These are phyloP conservation scores for Bothrops jararaca DNA, from an alignment of 2,113 vertebrate species.

Conservation along the genomic window DNA sequence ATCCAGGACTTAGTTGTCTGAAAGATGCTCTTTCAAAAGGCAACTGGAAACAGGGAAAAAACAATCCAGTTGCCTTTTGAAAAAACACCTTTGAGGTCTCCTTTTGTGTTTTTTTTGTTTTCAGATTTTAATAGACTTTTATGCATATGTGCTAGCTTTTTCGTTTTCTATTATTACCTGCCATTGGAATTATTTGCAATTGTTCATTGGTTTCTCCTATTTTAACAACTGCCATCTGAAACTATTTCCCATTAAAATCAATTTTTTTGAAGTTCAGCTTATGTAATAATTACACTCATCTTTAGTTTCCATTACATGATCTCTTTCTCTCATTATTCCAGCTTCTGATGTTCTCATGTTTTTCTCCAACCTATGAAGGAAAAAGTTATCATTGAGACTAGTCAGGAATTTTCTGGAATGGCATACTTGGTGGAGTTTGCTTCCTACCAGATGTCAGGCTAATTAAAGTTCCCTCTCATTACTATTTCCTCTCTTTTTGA, in stretches of 20 bases:
- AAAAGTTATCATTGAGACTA: neutral
- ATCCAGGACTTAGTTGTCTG: neutral
- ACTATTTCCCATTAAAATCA: neutral
- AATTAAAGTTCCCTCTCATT: neutral
- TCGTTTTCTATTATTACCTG: neutral
- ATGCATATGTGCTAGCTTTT: neutral
- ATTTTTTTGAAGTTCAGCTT: neutral
- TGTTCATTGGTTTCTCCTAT: neutral
- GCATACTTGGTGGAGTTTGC: neutral
- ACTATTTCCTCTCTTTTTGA: neutral
- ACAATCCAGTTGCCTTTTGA: neutral
- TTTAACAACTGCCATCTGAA: neutral
- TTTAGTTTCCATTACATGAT: neutral
- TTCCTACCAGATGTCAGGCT: neutral
- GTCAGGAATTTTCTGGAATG: neutral
- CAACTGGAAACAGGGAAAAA: neutral
- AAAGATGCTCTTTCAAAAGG: neutral
- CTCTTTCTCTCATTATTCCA: neutral
- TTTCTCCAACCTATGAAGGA: neutral
- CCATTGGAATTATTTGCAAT: neutral
- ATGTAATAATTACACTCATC: neutral
- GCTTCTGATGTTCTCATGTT: neutral
- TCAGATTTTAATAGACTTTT: neutral
- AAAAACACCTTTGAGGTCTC: neutral
- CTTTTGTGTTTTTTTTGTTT: neutral